Base-by-base conservation (phyloP, 2,888 invertebrate genomes). In the Xestia rhomboidea region DNA sequence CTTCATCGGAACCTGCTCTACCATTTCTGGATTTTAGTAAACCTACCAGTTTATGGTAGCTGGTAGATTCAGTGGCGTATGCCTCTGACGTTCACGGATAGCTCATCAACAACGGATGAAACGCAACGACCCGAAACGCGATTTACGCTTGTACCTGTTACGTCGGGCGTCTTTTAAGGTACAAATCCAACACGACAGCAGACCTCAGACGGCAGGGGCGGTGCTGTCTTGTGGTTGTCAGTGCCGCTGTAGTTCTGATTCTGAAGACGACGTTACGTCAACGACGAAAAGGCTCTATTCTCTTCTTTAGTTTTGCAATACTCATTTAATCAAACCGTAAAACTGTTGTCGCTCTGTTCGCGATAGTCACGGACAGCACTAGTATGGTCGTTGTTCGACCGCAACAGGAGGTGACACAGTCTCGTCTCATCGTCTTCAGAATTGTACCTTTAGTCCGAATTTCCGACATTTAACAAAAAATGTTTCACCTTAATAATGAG, bases 381-480 rank as follows among this genome's bases (percentile, higher is more conserved):
- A 21, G 13, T 63, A 38, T 34, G 38, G n/a, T 41, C 3, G 8
- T 8, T 38, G 24, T 6, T 38, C 30, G 30, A 64, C 13, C 38
- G 13, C n/a, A 41, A 64, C 41, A 15, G 21, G 60, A 60, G 13
- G 21, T 21, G 10, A 30, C 60, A 21, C 60, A 11, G 21, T 51
- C 5, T 18, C n/a, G n/a, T n/a, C n/a, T n/a, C 15, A n/a, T 62
- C 64, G n/a, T 64, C 15, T n/a, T 64, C 15, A n/a, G 64, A 64
- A 64, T 4, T 13, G n/a, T 41, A 64, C 64, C n/a, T 41, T 41
- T 34, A 46, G 60, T 60, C 30, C 27, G 41, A 67, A 62, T 34
- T 77, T 46, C 83, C 64, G 79, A 54, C 63, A 54, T 0, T 38
- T 46, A 76, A 57, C 51, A 68, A 71, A 72, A 84, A 67, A 44